Conservation (phyloP, 2,113 vertebrate species). For the Rattus norvegicus region GRCr8 NC_086021.1:104889501-104890000, state of each 20-base stretch:
- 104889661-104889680: not conserved
- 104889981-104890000: not conserved
- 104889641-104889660: not conserved
- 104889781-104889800: not conserved
- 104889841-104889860: rapidly evolving
- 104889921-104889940: not conserved
- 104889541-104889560: not conserved
- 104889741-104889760: not conserved
- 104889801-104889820: not conserved
- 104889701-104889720: not conserved
- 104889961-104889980: not conserved
- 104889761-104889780: not conserved
- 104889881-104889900: not conserved
- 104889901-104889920: not conserved
- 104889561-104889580: not conserved
- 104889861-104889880: not conserved
- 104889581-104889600: not conserved
- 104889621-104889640: not conserved
- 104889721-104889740: not conserved
- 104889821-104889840: not conserved
- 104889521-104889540: rapidly evolving
- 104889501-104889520: not conserved
- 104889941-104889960: not conserved
- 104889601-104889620: not conserved
- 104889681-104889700: rapidly evolving